A percentile compares a stretch with the other conserved stretches of the same genome.
phyloP scores from a whole-genome alignment of 2,888 invertebrate species.

The Erpobdella octoculata region DNA sequence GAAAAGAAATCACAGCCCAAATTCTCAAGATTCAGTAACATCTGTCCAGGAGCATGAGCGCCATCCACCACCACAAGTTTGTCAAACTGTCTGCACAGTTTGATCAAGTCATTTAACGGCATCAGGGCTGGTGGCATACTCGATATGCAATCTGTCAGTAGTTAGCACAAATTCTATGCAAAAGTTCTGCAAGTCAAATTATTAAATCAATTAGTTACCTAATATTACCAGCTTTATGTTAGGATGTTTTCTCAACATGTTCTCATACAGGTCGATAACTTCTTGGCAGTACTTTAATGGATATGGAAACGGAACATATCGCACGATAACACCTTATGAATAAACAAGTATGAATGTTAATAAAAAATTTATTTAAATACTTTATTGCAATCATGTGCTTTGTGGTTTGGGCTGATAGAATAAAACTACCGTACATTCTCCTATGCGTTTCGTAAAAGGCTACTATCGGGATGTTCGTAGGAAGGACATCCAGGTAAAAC shows the following conservation, averaged over 20 bases:
- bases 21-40: slow-evolving; percentile 41
- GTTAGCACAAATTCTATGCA: neutral
- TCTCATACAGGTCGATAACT: slow-evolving; percentile 18
- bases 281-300: slow-evolving; percentile 19
- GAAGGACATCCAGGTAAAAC: too few species aligned
- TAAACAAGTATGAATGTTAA: neutral
- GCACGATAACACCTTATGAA: slow-evolving; percentile 3
- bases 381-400: too few species aligned
- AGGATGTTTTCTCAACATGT: slow-evolving; percentile 22
- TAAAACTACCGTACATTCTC: too few species aligned
- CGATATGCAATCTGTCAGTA: slow-evolving; percentile 45
- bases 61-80: slow-evolving; percentile 46
- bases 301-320: neutral
- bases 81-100: slow-evolving; percentile 41
- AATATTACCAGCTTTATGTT: slow-evolving; percentile 26
- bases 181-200: neutral
- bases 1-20: slow-evolving; percentile 45
- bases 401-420: too few species aligned
- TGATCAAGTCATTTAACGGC: slow-evolving; percentile 42
- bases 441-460: too few species aligned
- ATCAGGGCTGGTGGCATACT: slow-evolving; percentile 43
- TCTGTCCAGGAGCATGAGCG: slow-evolving; percentile 47
- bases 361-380: neutral
- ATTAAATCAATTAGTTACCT: slow-evolving; percentile 6
- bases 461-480: too few species aligned